phyloP scores from a whole-genome alignment of 2,113 vertebrate species.

The Electrona antarctica region DNA sequence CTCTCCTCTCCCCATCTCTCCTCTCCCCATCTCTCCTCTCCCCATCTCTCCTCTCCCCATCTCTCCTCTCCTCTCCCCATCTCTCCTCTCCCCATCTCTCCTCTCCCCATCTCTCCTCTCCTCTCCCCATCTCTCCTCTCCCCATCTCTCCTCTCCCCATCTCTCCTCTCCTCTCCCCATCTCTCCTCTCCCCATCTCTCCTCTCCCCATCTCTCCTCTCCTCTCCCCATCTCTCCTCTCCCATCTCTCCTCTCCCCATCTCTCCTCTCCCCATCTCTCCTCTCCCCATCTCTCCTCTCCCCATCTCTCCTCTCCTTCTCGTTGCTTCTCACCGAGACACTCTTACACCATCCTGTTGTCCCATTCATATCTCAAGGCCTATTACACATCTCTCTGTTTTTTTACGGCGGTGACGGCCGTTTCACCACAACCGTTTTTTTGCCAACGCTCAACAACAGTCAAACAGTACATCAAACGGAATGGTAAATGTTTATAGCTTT shows the following conservation, averaged over 20 bases:
- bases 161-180: background rate
- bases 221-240: slow-evolving; percentile 4
- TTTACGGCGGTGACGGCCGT: too few relatives aligned
- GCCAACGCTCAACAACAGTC: too few relatives aligned
- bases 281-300: background rate
- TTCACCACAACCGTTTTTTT: too few relatives aligned
- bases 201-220: background rate
- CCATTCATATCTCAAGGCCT: too few relatives aligned
- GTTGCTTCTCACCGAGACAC: too few relatives aligned
- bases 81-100: background rate
- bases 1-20: background rate
- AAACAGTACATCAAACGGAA: too few relatives aligned
- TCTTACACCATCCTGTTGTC: too few relatives aligned
- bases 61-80: background rate
- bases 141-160: background rate
- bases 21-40: background rate
- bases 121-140: background rate
- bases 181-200: background rate
- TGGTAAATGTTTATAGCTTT: too few relatives aligned
- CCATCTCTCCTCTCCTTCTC: too few relatives aligned
- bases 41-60: background rate
- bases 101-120: background rate
- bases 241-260: background rate
- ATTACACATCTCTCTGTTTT: too few relatives aligned
- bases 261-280: background rate